Evolutionary conservation across 2,113 vertebrate genomes (phyloP).

Genomic region (Emydocephalus ijimae): DNA sequence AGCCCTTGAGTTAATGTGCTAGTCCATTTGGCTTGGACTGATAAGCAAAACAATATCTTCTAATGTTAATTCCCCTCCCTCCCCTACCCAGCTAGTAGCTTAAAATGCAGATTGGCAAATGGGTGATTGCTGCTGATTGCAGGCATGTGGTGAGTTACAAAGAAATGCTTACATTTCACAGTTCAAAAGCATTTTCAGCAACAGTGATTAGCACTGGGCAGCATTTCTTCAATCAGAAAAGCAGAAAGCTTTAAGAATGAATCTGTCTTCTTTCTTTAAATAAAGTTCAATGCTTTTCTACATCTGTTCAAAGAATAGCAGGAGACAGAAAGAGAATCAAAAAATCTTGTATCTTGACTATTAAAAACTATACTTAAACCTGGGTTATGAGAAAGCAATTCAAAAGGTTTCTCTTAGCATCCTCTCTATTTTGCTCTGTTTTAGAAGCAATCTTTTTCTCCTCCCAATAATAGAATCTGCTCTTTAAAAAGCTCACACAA

Average conservation of each 20-base stretch:
- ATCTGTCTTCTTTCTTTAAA: conserved; percentile 3
- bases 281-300: conserved; percentile 6
- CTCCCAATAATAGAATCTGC: conserved; percentile 20
- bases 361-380: conserved; percentile 41
- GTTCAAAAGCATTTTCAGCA: neutral
- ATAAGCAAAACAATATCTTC: conserved; percentile 26
- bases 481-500: conserved; percentile 27
- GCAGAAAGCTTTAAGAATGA: conserved; percentile 16
- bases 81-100: neutral
- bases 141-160: neutral
- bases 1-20: conserved; percentile 45
- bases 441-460: conserved; percentile 32
- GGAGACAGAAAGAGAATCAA: conserved; percentile 43
- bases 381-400: conserved; percentile 48
- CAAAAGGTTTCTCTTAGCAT: conserved; percentile 51
- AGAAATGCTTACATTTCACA: conserved; percentile 28
- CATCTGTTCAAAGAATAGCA: conserved; percentile 33
- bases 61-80: conserved; percentile 35
- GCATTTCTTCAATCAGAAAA: conserved; percentile 27
- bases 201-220: conserved; percentile 17
- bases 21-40: conserved; percentile 38
- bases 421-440: conserved; percentile 34
- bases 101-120: conserved; percentile 27
- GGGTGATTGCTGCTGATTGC: conserved; percentile 42
- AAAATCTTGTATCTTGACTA: conserved; percentile 34